Conservation (phyloP, 2,797 vertebrate species). For the Anniella stebbinsi region DNA sequence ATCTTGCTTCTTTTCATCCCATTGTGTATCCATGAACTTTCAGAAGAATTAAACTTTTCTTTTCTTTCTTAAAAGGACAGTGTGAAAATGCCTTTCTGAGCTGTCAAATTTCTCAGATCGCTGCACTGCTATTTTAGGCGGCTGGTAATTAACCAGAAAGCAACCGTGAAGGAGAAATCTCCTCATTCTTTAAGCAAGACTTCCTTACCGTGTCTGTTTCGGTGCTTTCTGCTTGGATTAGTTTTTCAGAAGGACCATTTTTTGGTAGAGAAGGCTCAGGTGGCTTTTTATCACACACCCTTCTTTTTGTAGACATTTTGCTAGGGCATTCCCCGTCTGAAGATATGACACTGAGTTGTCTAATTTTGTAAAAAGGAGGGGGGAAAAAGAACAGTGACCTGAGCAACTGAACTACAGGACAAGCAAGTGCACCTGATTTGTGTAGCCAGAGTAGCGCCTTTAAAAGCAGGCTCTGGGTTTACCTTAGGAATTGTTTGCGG, state of each 20-base stretch:
- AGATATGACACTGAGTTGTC: slow-evolving; percentile 92
- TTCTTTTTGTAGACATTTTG: slow-evolving; percentile 81
- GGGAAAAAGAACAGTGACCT: slow-evolving; percentile 38
- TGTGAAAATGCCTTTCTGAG: neutral
- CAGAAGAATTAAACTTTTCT: neutral
- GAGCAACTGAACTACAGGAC: slow-evolving; percentile 19
- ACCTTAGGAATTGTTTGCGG: slow-evolving; percentile 93
- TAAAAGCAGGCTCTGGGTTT: neutral
- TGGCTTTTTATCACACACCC: slow-evolving; percentile 81
- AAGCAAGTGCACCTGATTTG: neutral
- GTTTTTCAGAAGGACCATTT: slow-evolving; percentile 75
- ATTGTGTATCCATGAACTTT: neutral
- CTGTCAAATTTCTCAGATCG: neutral
- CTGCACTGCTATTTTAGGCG: neutral
- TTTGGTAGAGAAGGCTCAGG: slow-evolving; percentile 75
- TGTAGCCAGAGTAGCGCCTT: neutral
- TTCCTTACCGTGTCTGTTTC: slow-evolving; percentile 83
- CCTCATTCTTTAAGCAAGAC: neutral
- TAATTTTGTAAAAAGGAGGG: slow-evolving; percentile 65
- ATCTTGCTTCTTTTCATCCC: neutral
- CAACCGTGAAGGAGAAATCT: neutral
- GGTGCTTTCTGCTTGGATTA: slow-evolving; percentile 88
- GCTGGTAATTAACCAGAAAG: neutral
- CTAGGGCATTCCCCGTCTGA: slow-evolving; percentile 85
- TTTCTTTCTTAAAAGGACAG: neutral